Conservation (phyloP, 2,797 vertebrate genomes). For the Oryzias sinensis region DNA sequence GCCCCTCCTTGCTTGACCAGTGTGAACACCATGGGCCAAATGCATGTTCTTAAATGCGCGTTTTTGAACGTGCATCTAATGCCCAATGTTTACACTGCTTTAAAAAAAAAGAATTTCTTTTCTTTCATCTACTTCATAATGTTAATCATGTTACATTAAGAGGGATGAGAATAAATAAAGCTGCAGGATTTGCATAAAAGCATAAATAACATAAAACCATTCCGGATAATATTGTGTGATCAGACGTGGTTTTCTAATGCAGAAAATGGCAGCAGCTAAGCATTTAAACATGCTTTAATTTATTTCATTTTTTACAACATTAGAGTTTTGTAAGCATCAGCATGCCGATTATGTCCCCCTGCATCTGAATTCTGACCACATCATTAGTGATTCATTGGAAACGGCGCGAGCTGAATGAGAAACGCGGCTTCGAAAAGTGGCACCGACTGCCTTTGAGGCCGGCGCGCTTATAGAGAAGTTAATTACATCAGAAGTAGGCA, state of each 20-base stretch:
- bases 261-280: neutral
- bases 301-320: constrained; percentile 3
- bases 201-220: neutral
- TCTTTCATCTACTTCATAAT: constrained; percentile 1
- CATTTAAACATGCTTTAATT: constrained; percentile 18
- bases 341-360: constrained; percentile 51
- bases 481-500: constrained; percentile 75
- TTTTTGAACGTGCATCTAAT: no score
- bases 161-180: constrained; percentile 2
- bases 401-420: constrained; percentile 52
- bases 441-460: constrained; percentile 66
- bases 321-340: constrained; percentile 44
- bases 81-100: no score
- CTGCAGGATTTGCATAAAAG: neutral
- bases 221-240: constrained; percentile 9
- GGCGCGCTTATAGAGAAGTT: constrained; percentile 77
- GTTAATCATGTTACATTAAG: constrained; percentile 7
- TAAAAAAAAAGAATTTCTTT: no score
- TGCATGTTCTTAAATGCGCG: no score
- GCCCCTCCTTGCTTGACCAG: no score
- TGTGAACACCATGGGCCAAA: no score
- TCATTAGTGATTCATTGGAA: constrained; percentile 69
- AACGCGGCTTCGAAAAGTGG: constrained; percentile 60
- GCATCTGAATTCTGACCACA: constrained; percentile 68
- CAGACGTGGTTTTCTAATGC: constrained; percentile 14